Base-by-base conservation (phyloP, 2,797 vertebrate genomes). In the Cyclopterus lumpus region DNA sequence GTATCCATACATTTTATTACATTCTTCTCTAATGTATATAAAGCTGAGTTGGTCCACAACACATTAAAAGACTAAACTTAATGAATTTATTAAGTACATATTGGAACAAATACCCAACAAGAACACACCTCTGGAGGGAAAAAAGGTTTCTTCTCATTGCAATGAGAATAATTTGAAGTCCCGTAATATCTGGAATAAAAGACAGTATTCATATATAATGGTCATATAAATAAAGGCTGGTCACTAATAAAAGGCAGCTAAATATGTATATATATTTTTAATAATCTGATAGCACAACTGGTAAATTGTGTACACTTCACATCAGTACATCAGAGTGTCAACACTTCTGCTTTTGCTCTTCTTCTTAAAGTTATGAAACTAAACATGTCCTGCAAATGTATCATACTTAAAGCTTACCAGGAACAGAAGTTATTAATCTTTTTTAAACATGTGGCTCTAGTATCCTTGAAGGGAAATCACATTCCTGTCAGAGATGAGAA, bases 21-120 rank as follows among this genome's bases (percentile, higher is more conserved):
- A 58, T 38, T 60, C 28, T 12, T 60, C 59, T 49, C 63, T 77
- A 28, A 51, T 75, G 18, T 77, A 67, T 65, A 72, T 38, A 70
- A 75, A 69, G 62, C 67, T 30, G 9, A 73, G 30, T 72, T 65
- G 67, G 77, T 79, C 68, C 58, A 83, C 8, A 26, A 26, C 42
- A 68, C 0, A 2, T 64, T 26, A 60, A 54, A 42, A 68, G 12
- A 34, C 12, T 0, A 10, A 26, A 66, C 11, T 6, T 48, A 48
- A 36, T 60, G 44, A 80, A 76, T 53, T 32, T 15, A 53, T 16
- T 1, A 10, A 67, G 24, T 34, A 28, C 10, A 49, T 61, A 36
- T 44, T 69, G 42, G 66, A 55, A 67, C 38, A 18, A 75, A 66
- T 22, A 62, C 38, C 64, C 55, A 14, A 63, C 28, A 30, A 22